Evolutionary conservation across 2,797 vertebrate species (phyloP), one percentile per base, ranked within the genome.

Genomic region (Simalia tracyae): DNA sequence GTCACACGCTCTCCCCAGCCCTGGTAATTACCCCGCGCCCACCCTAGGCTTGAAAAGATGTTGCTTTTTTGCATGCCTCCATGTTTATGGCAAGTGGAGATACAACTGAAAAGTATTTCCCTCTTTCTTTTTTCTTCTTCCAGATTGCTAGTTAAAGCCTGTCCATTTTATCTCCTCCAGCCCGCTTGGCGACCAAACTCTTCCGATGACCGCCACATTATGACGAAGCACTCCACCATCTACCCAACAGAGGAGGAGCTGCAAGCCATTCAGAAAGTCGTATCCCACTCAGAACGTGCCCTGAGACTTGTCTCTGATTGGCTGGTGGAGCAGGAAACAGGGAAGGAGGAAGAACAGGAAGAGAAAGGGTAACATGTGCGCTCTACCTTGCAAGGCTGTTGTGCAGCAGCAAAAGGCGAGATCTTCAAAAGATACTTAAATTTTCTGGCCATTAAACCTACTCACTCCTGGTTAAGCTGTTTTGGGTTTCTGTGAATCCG

Each of bases 161-260:
- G 31, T 24, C 84, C 54, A 5, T 93, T 72, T 91, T 89, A 19
- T 17, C 89, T 46, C 59, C 84, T 1, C 0, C 90, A 98, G 98
- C 95, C 97, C 2, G 94, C 97, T 6, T 97, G 97, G 4, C 96
- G 97, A 11, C 98, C 97, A 0, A 98, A 98, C 92, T 98, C 98
- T 31, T 97, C 97, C 0, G 98, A 98, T 0, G 98, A 98, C 95
- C 98, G 98, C 1, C 98, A 98, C 89, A 97, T 98, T 95, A 98
- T 98, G 98, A 96, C 97, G 14, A 98, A 98, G 89, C 98, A 98
- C 50, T 97, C 98, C 0, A 96, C 97, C 90, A 98, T 98, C 96
- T 98, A 98, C 96, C 98, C 98, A 0, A 97, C 97, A 0, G 98
- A 98, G 92, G 97, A 97, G 8, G 98, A 98, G 96, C 97, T 98